phyloP scores from a whole-genome alignment of 2,113 vertebrate species.

The Nematolebias whitei region DNA sequence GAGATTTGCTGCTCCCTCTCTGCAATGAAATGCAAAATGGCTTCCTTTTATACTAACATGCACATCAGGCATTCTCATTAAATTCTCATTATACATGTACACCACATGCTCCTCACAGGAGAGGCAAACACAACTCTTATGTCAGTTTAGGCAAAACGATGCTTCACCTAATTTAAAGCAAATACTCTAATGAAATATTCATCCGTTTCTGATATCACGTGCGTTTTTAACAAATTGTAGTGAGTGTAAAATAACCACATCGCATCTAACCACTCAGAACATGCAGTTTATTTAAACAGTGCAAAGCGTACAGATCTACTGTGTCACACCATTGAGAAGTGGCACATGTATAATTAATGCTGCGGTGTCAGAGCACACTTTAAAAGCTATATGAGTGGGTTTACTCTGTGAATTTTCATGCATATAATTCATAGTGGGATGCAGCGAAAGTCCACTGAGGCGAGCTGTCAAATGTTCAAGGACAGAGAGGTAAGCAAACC shows the following conservation, averaged over 20 bases:
- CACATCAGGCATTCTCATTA: neutral
- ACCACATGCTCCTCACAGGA: no score
- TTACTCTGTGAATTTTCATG: constrained; percentile 10
- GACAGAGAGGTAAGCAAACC: neutral
- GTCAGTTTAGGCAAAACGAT: no score
- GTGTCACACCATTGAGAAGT: neutral
- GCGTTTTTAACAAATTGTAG: no score
- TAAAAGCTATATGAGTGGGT: constrained; percentile 13
- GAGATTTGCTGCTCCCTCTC: neutral
- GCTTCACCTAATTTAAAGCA: no score
- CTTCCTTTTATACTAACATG: neutral
- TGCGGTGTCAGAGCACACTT: constrained; percentile 18
- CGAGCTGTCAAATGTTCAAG: constrained; percentile 16
- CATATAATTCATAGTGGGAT: constrained; percentile 5
- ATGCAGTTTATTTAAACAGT: neutral
- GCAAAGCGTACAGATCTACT: neutral
- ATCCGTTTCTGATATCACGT: no score
- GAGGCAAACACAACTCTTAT: no score
- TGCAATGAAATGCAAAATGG: neutral
- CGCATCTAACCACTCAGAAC: neutral
- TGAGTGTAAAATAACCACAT: neutral
- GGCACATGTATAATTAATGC: constrained; percentile 37
- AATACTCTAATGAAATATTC: no score
- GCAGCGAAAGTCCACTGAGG: neutral
- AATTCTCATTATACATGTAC: no score